Evolutionary conservation across 2,113 vertebrate genomes (phyloP), one percentile per base, ranked within the genome.

Genomic region (Agapornis roseicollis): DNA sequence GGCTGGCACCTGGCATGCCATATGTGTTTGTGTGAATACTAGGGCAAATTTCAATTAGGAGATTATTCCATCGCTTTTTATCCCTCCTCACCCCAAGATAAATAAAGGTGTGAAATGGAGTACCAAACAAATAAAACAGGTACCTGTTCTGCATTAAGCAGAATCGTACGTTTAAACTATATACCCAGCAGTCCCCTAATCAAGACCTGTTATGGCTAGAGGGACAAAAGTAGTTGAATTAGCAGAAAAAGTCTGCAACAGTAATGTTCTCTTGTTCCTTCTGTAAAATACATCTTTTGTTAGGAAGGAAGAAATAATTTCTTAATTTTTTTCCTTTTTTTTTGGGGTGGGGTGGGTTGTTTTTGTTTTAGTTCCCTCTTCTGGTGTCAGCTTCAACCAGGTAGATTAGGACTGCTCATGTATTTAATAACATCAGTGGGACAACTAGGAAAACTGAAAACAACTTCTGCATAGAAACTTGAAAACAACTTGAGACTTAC

Each of bases 1-100:
- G 0, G 7, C 60, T 83, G 46, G 19, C 20, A 46, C 37, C 33
- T 79, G 17, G 35, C 0, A 1, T 27, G 35, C 58, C 13, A 1
- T 39, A 1, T 15, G 25, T 11, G 8, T 60, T 81, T 2, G 1
- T 46, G 52, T 74, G 65, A 87, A 50, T 37, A 68, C 15, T 58
- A 53, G 42, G 50, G 23, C 61, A 50, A 13, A 55, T 47, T 78
- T 55, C n/a, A 37, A 5, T 74, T 63, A 11, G 17, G 31, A 58
- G 17, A 11, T 24, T 60, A 5, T 55, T 52, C 52, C 63, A 69
- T 87, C 49, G 22, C 16, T 87, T 78, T 87, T 80, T 87, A 29
- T 65, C 10, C 10, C 12, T 78, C 2, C 37, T 89, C 8, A 55
- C 22, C 11, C 12, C 49, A 52, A 61, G 49, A 72, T 83, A 63